These are phyloP conservation scores for Drosophila insularis DNA, from an alignment of 1,140 invertebrate genomes.

Conservation along the genomic window DNA sequence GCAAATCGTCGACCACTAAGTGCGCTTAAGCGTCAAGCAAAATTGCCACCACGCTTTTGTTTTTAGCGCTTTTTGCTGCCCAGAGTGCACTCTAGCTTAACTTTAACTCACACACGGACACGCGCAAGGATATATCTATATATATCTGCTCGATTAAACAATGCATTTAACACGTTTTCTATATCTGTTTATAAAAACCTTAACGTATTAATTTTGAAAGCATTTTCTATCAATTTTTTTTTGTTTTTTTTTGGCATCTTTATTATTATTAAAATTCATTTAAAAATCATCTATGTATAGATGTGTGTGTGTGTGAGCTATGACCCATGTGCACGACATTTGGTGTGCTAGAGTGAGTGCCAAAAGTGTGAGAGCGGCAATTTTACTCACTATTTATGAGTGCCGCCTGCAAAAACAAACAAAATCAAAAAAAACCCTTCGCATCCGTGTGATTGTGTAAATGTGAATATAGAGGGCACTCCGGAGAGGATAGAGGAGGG, in stretches of 20 bases:
- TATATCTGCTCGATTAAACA: neutral
- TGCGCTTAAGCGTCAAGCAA: conserved; percentile 59
- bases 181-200: too few relatives aligned
- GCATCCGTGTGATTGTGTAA: conserved; percentile 27
- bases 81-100: conserved; percentile 43
- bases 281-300: neutral
- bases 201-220: too few relatives aligned
- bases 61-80: conserved; percentile 44
- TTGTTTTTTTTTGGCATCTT: neutral
- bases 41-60: conserved; percentile 52
- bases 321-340: conserved; percentile 27
- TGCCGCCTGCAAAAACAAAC: conserved; percentile 8
- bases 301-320: neutral
- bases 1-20: conserved; percentile 59
- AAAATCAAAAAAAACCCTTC: conserved; percentile 4
- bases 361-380: conserved; percentile 61
- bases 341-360: conserved; percentile 43
- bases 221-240: neutral
- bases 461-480: conserved; percentile 3
- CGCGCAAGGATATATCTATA: neutral
- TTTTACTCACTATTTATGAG: conserved; percentile 72
- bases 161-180: neutral
- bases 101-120: neutral
- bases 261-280: conserved; percentile 12
- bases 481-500: neutral